Percentiles rank a stretch among this genome's conserved stretches.
phyloP scores from a whole-genome alignment of 2,113 vertebrate genomes.

The Sminthopsis crassicaudata region DNA sequence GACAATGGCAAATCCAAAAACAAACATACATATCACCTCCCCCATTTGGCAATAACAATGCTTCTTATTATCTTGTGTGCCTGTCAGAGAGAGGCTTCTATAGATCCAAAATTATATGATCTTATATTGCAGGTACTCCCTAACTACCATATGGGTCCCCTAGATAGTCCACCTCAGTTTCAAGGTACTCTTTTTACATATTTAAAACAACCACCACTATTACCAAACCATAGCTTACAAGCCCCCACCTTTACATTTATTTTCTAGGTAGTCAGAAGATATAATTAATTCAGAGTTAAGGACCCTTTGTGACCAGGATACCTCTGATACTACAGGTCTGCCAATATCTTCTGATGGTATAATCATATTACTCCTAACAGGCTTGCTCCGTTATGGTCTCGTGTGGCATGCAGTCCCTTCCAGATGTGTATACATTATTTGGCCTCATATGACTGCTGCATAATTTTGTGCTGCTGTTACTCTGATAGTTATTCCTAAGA shows the following conservation, averaged over 20 bases:
- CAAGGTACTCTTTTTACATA: background rate
- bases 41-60: background rate
- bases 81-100: background rate
- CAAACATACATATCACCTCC: background rate
- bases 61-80: background rate
- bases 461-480: background rate
- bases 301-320: background rate
- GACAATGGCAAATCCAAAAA: background rate
- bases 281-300: background rate
- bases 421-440: background rate
- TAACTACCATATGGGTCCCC: background rate
- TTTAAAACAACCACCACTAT: background rate
- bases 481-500: background rate
- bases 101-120: background rate
- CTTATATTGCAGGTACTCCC: background rate
- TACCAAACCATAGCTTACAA: background rate
- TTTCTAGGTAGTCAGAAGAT: background rate
- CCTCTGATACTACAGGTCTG: background rate
- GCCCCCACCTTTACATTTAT: background rate
- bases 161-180: background rate
- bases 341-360: background rate
- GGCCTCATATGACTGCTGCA: background rate
- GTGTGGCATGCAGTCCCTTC: background rate
- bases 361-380: background rate
- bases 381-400: background rate